Percentiles rank a stretch among this genome's conserved stretches.
These are phyloP conservation scores for Palythoa caribaeorum DNA, from an alignment of 92 coral and sea anemone species.

Conservation along the genomic window DNA sequence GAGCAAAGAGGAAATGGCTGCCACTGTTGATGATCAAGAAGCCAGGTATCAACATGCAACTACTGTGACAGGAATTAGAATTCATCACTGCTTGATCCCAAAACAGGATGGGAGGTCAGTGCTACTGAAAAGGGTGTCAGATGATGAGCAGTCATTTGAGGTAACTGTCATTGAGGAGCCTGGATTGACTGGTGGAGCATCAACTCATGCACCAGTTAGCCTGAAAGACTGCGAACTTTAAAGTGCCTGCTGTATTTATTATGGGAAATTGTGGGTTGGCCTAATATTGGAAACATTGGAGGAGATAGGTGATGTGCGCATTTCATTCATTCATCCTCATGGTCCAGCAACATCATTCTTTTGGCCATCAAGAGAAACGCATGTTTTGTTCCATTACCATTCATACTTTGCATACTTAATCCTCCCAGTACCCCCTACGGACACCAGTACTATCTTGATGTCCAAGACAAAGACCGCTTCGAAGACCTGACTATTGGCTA, in stretches of 20 bases:
- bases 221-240: neutral
- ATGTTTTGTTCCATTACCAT: too few relatives aligned
- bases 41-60: neutral
- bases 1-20: neutral
- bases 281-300: slow-evolving; percentile 1
- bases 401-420: neutral
- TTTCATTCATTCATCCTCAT: neutral
- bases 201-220: neutral
- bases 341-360: neutral
- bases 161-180: slow-evolving; percentile 13
- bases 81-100: slow-evolving; percentile 5
- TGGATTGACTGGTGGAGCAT: neutral
- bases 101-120: slow-evolving; percentile 8
- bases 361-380: neutral
- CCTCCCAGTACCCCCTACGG: too few relatives aligned
- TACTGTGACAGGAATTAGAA: neutral
- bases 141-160: slow-evolving; percentile 26
- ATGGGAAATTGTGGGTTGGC: slow-evolving; percentile 3
- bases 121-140: slow-evolving; percentile 12
- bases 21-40: neutral
- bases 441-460: too few relatives aligned
- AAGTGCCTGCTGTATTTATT: neutral
- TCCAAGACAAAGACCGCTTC: too few relatives aligned
- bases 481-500: too few relatives aligned
- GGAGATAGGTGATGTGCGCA: neutral